Evolutionary conservation across 1,140 invertebrate genomes (phyloP), one percentile per base, ranked within the genome.

Genomic region (Colletes latitarsis): DNA sequence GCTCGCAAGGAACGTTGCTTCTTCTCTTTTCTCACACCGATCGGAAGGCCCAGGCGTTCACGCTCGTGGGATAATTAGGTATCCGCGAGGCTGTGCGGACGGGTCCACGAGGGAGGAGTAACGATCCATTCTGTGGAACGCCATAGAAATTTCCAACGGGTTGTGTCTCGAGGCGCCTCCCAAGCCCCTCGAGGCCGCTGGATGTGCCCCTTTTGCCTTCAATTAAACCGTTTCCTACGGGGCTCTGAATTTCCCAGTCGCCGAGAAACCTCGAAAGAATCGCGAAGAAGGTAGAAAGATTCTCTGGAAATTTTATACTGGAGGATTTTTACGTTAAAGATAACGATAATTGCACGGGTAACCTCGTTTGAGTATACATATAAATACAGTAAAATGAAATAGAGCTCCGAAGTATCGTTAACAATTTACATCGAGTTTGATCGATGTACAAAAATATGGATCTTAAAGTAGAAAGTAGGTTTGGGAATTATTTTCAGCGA

Each of bases 1-100:
- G n/a, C 52, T 64, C 14, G 8, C 62, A 9, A 39, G 53, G 49
- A 53, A 55, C 46, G 15, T 49, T 39, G 21, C 21, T 41, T 57
- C 68, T 55, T 19, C 39, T 41, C 30, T 49, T 70, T 77, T 58
- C 63, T 71, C 43, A 70, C 19, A 66, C n/a, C 55, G 57, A 52
- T 15, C 49, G 57, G 43, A 60, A 6, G 5, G 57, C 55, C 55
- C 8, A 17, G 6, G 19, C 15, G n/a, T 9, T 21, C 4, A 19
- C 6, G 6, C 77, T 70, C 72, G 64, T 53, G 66, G 63, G 67
- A 66, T 66, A 66, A 64, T 58, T 72, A 80, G 71, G 66, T 41
- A 66, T 46, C 63, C 63, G 66, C 67, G 68, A 64, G 76, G 68
- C 66, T 75, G 69, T 71, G 68, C 17, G 30, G 55, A 58, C 30